Conservation (phyloP, 2,113 vertebrate species). For the Tonatia bakeri region DNA sequence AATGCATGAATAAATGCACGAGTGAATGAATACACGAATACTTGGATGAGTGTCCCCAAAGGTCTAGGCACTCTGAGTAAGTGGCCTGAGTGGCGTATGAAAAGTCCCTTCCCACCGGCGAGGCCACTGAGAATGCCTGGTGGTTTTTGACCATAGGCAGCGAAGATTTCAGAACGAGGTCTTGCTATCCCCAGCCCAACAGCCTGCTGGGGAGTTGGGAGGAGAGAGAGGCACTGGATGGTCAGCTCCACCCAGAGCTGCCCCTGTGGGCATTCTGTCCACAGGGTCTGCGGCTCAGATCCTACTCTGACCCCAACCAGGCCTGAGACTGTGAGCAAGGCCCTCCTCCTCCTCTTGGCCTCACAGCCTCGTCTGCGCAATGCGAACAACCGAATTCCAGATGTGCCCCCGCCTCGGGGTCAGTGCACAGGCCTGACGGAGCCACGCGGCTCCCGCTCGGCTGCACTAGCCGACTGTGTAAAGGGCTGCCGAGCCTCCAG, state of each 20-base stretch:
- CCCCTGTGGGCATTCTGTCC: not conserved
- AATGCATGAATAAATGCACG: not conserved
- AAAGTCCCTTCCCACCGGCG: not conserved
- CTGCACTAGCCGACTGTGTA: not conserved
- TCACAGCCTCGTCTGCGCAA: not conserved
- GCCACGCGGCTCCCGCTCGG: not conserved
- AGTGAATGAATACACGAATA: not conserved
- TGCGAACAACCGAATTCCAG: rapidly evolving
- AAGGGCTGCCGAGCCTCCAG: not conserved
- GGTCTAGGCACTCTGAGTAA: not conserved
- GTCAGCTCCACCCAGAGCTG: not conserved
- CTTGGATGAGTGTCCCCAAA: not conserved
- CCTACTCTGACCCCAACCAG: not conserved
- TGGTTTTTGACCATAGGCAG: not conserved
- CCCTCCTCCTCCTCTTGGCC: not conserved
- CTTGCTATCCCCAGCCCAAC: no score
- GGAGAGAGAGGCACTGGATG: not conserved
- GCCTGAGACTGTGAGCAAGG: not conserved
- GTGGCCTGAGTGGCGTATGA: not conserved
- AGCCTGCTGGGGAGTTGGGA: not conserved
- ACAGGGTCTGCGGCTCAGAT: not conserved
- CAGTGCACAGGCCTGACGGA: rapidly evolving
- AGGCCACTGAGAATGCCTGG: not conserved
- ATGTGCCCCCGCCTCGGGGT: not conserved
- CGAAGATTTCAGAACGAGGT: not conserved